These are phyloP conservation scores for Protonibea diacanthus DNA, from an alignment of 2,797 vertebrate species.

Conservation along the genomic window DNA sequence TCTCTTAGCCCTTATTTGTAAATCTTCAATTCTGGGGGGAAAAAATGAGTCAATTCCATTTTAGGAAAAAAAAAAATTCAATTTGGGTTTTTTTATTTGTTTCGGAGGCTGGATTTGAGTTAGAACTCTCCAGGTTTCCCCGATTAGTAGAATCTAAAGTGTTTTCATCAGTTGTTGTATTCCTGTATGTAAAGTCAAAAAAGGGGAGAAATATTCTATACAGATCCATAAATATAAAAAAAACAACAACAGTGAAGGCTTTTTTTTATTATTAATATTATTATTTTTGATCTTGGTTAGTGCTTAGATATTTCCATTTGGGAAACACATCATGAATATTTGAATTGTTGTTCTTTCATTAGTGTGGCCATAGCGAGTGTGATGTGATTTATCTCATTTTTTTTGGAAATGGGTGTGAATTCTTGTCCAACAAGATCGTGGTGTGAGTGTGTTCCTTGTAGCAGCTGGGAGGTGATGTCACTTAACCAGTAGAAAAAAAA, in stretches of 20 bases:
- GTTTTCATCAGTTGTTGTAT: constrained; percentile 90
- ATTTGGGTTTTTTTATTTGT: constrained; percentile 77
- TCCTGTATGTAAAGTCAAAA: constrained; percentile 91
- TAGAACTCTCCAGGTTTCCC: constrained; percentile 95
- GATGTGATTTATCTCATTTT: constrained; percentile 82
- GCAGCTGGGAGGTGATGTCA: constrained; percentile 75
- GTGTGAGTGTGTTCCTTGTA: constrained; percentile 77
- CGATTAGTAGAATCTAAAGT: constrained; percentile 88
- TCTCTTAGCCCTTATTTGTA: constrained; percentile 93
- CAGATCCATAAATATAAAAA: constrained; percentile 92
- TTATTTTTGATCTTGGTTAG: constrained; percentile 88
- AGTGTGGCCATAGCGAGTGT: constrained; percentile 94
- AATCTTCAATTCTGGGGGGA: constrained; percentile 92
- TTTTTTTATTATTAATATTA: constrained; percentile 85
- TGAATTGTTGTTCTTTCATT: constrained; percentile 93
- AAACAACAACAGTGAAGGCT: constrained; percentile 96
- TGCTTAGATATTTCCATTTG: constrained; percentile 94
- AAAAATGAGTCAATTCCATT: constrained; percentile 92
- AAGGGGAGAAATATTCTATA: constrained; percentile 89
- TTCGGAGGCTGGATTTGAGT: constrained; percentile 94
- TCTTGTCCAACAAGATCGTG: constrained; percentile 79
- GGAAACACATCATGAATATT: constrained; percentile 94
- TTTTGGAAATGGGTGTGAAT: constrained; percentile 71
- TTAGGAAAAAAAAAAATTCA: constrained; percentile 85
- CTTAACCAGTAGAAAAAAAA: constrained; percentile 63